phyloP scores from a whole-genome alignment of 2,113 vertebrate genomes.

The Genyomyrus donnyi region DNA sequence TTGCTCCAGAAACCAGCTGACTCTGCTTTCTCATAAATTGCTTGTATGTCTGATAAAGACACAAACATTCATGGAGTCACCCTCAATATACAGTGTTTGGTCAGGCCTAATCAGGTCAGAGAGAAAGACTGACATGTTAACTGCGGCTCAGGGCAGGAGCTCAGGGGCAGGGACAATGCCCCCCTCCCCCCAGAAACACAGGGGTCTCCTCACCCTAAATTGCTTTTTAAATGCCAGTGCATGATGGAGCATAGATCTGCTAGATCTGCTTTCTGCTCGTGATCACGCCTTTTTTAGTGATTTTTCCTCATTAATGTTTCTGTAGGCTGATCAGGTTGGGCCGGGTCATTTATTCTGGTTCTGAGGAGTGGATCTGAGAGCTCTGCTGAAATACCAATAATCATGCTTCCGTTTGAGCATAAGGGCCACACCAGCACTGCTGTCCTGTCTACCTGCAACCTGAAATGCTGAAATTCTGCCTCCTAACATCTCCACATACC shows the following conservation, averaged over 20 bases:
- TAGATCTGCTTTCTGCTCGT: background rate
- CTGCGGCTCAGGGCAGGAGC: background rate
- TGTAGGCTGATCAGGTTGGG: background rate
- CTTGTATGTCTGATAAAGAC: background rate
- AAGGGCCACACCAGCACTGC: background rate
- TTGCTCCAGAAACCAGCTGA: background rate
- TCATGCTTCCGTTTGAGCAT: background rate
- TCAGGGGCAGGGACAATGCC: background rate
- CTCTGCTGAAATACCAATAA: background rate
- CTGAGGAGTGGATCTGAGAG: background rate
- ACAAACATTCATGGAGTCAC: background rate
- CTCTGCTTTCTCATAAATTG: background rate
- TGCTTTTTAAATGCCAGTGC: conserved; percentile 5
- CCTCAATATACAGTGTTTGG: background rate
- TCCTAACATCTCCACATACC: background rate
- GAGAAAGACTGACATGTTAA: background rate
- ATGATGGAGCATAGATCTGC: background rate
- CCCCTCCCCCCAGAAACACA: background rate
- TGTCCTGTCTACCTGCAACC: background rate
- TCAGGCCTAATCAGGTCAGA: background rate
- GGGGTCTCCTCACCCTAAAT: background rate
- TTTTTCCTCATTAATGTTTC: background rate
- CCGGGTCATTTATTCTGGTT: background rate
- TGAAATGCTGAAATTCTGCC: background rate
- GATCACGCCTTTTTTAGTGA: background rate